Conservation (phyloP, 2,888 invertebrate genomes). For the Resseliella maxima region DNA sequence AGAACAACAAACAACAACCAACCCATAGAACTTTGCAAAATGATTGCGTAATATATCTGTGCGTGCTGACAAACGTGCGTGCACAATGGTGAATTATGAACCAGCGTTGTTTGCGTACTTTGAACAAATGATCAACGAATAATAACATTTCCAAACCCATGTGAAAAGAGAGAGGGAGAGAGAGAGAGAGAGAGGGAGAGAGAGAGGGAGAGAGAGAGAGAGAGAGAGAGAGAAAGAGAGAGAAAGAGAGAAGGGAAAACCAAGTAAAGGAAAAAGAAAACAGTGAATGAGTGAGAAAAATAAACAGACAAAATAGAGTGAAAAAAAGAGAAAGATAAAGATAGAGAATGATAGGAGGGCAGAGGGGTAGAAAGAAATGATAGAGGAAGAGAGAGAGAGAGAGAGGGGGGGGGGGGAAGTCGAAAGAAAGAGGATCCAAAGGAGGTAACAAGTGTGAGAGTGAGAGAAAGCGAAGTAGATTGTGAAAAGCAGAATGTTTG, state of each 20-base stretch:
- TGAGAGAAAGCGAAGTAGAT: not conserved
- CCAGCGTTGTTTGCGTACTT: not conserved
- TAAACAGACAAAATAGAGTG: no score
- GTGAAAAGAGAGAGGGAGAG: no score
- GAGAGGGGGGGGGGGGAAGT: no score
- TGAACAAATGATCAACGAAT: not conserved
- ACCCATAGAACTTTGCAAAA: not conserved
- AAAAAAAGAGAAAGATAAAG: no score
- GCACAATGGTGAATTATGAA: not conserved
- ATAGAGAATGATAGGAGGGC: no score
- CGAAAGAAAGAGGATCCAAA: no score
- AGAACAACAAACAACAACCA: not conserved
- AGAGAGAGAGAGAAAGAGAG: not conserved
- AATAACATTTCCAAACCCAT: not conserved
- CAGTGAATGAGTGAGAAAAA: no score
- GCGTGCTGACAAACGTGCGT: constrained; percentile 2
- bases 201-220: not conserved
- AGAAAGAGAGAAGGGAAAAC: not conserved
- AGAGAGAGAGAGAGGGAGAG: no score
- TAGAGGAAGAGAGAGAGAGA: no score
- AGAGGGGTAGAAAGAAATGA: no score
- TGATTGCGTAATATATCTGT: constrained; percentile 40
- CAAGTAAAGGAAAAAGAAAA: no score
- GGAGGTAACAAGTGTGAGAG: no score
- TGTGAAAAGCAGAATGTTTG: not conserved